phyloP scores from a whole-genome alignment of 2,888 invertebrate species.

The Noctua janthina region DNA sequence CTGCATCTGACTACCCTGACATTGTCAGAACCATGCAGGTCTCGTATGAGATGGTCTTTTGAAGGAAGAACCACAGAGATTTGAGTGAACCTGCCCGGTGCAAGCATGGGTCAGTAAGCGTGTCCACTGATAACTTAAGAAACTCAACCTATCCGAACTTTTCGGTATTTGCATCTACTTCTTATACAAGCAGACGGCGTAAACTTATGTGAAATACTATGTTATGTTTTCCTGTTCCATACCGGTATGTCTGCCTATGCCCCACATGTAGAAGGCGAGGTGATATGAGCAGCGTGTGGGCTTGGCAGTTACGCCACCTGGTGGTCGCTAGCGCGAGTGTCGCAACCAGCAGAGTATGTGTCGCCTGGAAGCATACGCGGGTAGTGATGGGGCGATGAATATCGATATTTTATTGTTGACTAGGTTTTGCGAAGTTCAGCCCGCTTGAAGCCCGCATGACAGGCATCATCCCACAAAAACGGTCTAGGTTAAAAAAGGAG shows the following conservation, averaged over 20 bases:
- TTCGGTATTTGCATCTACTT: background rate
- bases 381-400: slow-evolving; percentile 27
- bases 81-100: background rate
- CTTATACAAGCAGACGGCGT: background rate
- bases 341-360: slow-evolving; percentile 54
- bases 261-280: slow-evolving; percentile 25
- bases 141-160: background rate
- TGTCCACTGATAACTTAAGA: background rate
- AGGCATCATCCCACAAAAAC: background rate
- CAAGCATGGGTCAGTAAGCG: background rate
- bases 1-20: background rate
- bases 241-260: slow-evolving; percentile 13
- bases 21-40: background rate
- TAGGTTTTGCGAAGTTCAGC: background rate
- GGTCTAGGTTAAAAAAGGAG: background rate
- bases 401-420: slow-evolving; percentile 36
- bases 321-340: slow-evolving; percentile 56
- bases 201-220: background rate
- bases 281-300: slow-evolving; percentile 50
- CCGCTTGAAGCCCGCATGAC: too few relatives aligned
- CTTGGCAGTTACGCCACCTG: slow-evolving; percentile 58
- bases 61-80: background rate
- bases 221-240: slow-evolving; percentile 2
- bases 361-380: slow-evolving; percentile 60
- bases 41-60: too few relatives aligned